Evolutionary conservation across 2,888 invertebrate genomes (phyloP).

Genomic region (Lasioglossum leucozonium): DNA sequence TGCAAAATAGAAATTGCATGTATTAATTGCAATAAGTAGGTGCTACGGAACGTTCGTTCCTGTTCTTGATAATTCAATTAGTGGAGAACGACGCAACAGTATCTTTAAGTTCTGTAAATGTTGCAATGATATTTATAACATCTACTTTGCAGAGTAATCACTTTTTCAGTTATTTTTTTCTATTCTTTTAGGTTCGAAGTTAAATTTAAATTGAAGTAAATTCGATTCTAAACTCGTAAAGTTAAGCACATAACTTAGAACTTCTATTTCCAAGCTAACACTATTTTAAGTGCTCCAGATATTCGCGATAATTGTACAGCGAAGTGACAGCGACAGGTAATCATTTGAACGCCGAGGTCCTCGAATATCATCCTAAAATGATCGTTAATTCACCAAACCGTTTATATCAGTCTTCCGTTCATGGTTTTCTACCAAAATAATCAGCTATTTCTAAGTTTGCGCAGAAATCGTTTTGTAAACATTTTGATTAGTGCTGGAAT

Average conservation of each 20-base stretch:
- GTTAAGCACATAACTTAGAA: background rate
- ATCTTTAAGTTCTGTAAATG: too few relatives aligned
- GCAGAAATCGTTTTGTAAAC: background rate
- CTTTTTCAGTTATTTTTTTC: too few relatives aligned
- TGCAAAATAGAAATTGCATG: too few relatives aligned
- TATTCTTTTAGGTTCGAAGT: background rate
- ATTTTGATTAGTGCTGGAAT: background rate
- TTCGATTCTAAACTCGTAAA: background rate
- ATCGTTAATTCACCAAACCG: background rate
- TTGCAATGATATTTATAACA: too few relatives aligned
- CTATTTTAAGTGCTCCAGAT: constrained; percentile 51
- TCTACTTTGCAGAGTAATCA: too few relatives aligned
- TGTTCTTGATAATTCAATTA: background rate
- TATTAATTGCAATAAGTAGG: background rate
- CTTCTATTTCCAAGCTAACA: constrained; percentile 28
- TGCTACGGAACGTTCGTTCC: background rate
- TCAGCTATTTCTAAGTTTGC: background rate
- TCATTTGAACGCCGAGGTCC: constrained; percentile 15
- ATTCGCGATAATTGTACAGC: constrained; percentile 67
- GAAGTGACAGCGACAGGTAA: constrained; percentile 69
- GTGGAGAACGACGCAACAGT: too few relatives aligned
- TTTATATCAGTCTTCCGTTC: background rate
- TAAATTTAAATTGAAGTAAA: background rate
- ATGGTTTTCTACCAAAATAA: background rate
- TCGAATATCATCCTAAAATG: background rate